Evolutionary conservation across 2,888 invertebrate species (phyloP).

Genomic region (Hypsopygia costalis): DNA sequence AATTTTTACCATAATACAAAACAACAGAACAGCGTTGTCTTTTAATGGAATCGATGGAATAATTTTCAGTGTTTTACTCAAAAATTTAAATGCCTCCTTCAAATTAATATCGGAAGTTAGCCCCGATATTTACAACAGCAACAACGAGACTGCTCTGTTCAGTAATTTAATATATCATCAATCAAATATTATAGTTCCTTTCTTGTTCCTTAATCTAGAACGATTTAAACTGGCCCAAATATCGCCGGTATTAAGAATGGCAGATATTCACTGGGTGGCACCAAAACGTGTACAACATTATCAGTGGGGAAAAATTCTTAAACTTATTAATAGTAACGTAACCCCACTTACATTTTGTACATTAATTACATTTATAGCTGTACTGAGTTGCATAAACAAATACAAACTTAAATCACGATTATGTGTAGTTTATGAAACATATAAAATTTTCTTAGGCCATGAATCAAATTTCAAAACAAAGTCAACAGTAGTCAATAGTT

Average conservation of each 20-base stretch:
- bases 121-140: neutral
- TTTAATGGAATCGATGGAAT: neutral
- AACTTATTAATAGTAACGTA: constrained; percentile 1
- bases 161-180: neutral
- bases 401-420: neutral
- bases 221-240: neutral
- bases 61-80: neutral
- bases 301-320: constrained; percentile 1
- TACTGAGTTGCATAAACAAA: neutral
- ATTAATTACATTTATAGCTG: neutral
- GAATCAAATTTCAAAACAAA: constrained; percentile 1
- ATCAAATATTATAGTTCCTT: constrained; percentile 1
- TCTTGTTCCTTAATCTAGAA: neutral
- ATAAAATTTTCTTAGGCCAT: constrained; percentile 7
- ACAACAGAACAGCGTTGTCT: neutral
- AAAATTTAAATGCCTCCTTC: constrained; percentile 1
- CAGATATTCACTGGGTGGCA: neutral
- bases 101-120: neutral
- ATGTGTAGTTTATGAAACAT: neutral
- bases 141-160: neutral
- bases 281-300: neutral
- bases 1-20: neutral
- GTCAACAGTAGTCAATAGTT: constrained; percentile 3
- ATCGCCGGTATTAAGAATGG: neutral
- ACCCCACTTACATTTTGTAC: neutral